Percentiles rank a stretch among this genome's conserved stretches.
Evolutionary conservation across 2,797 vertebrate genomes (phyloP).

Genomic region (Rachycentron canadum): DNA sequence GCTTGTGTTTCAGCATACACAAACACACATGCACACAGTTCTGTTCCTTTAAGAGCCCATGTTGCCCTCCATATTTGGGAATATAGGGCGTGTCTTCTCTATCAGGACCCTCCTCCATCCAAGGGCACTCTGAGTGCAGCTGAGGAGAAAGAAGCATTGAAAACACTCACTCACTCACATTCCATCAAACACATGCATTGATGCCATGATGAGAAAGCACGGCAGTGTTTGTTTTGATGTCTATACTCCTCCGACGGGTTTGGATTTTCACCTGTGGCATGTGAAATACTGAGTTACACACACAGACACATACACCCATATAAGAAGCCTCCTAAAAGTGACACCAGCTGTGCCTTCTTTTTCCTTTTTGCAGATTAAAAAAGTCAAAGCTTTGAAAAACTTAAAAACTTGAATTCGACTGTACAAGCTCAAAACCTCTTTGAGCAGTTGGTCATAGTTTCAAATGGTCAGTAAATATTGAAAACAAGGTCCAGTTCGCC

Average conservation of each 20-base stretch:
- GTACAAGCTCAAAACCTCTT: not conserved
- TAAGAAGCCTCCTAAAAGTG: constrained; percentile 50
- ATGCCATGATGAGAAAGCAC: constrained; percentile 32
- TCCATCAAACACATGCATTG: constrained; percentile 57
- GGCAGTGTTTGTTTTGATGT: constrained; percentile 51
- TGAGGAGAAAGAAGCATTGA: constrained; percentile 64
- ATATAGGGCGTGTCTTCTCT: constrained; percentile 58
- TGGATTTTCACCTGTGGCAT: not conserved
- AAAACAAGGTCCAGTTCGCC: constrained; percentile 34
- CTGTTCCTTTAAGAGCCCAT: constrained; percentile 73
- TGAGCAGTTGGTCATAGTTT: constrained; percentile 5
- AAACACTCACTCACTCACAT: constrained; percentile 64
- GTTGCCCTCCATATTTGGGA: constrained; percentile 68
- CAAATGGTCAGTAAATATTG: constrained; percentile 2
- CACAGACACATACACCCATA: not conserved
- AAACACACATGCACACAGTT: constrained; percentile 9
- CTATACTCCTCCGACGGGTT: not conserved
- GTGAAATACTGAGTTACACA: constrained; percentile 12
- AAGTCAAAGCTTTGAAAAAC: constrained; percentile 18
- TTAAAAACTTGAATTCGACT: not conserved
- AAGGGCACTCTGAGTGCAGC: constrained; percentile 57
- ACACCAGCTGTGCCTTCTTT: constrained; percentile 48
- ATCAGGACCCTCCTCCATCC: constrained; percentile 54
- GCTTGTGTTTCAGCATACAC: constrained; percentile 20
- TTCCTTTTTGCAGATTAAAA: constrained; percentile 4